A percentile compares a stretch with the other conserved stretches of the same genome.
phyloP scores from a whole-genome alignment of 1,140 invertebrate genomes.

The Polyergus mexicanus region DNA sequence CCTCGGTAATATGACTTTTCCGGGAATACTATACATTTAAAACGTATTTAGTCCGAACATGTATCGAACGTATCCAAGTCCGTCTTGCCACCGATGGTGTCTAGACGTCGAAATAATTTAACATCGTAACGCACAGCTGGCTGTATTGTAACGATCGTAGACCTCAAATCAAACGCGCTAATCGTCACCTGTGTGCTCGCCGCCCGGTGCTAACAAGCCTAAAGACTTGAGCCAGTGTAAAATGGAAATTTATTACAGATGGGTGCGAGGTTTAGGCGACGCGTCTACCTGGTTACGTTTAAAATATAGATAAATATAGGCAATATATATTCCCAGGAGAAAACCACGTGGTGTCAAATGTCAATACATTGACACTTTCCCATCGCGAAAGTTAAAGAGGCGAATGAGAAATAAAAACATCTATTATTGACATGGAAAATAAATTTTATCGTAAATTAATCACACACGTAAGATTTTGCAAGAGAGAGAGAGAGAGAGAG shows the following conservation, averaged over 20 bases:
- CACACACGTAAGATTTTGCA: neutral
- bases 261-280: constrained; percentile 10
- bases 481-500: neutral
- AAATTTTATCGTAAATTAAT: neutral
- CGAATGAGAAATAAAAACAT: neutral
- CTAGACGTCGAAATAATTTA: constrained; percentile 63
- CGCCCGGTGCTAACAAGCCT: constrained; percentile 58
- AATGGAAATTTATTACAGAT: constrained; percentile 67
- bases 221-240: constrained; percentile 25
- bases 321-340: neutral
- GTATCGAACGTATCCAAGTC: constrained; percentile 14
- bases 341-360: neutral
- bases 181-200: constrained; percentile 54
- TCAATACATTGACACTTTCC: neutral
- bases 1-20: neutral
- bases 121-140: constrained; percentile 19
- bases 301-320: constrained; percentile 9
- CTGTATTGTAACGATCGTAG: constrained; percentile 24
- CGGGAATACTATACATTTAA: neutral
- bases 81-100: constrained; percentile 10
- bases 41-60: neutral
- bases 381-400: neutral
- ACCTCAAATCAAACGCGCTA: constrained; percentile 40
- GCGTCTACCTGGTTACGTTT: constrained; percentile 42
- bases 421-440: constrained; percentile 1